A percentile compares a stretch with the other conserved stretches of the same genome.
phyloP scores from a whole-genome alignment of 2,797 vertebrate genomes.

The Jordanella pulchra region DNA sequence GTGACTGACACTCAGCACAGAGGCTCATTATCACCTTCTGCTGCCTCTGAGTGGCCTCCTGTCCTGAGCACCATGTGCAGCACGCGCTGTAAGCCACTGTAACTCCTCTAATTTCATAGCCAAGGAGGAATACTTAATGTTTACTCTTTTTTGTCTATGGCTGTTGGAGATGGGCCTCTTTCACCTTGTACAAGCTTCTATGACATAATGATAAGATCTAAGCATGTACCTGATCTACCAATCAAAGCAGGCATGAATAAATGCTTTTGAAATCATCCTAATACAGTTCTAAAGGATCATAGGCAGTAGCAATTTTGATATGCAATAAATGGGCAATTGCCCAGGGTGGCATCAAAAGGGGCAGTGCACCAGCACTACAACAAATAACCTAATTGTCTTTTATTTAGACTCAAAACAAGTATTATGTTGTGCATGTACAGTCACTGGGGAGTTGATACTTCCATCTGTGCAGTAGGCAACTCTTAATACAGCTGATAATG shows the following conservation, averaged over 20 bases:
- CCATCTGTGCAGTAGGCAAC: neutral
- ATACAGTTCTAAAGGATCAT: constrained; percentile 78
- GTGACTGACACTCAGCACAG: constrained; percentile 60
- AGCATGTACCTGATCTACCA: constrained; percentile 74
- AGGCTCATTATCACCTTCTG: constrained; percentile 75
- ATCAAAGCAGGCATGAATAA: constrained; percentile 83
- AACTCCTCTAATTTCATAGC: constrained; percentile 16
- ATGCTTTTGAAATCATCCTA: constrained; percentile 84
- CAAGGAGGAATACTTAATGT: constrained; percentile 18
- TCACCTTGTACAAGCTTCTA: constrained; percentile 54
- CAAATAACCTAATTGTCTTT: neutral
- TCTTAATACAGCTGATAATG: neutral
- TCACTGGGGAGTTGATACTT: neutral
- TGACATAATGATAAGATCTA: constrained; percentile 76
- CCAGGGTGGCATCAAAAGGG: neutral
- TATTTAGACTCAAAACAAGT: neutral
- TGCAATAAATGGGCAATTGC: neutral
- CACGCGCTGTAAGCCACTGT: constrained; percentile 31
- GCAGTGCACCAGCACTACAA: neutral
- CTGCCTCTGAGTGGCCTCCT: constrained; percentile 68
- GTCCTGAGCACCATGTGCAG: constrained; percentile 33
- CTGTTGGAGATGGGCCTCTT: constrained; percentile 34
- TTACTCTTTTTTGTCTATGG: constrained; percentile 30
- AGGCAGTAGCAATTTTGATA: constrained; percentile 49
- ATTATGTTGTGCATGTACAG: neutral